phyloP scores from a whole-genome alignment of 2,113 vertebrate genomes.

The Axis porcinus region DNA sequence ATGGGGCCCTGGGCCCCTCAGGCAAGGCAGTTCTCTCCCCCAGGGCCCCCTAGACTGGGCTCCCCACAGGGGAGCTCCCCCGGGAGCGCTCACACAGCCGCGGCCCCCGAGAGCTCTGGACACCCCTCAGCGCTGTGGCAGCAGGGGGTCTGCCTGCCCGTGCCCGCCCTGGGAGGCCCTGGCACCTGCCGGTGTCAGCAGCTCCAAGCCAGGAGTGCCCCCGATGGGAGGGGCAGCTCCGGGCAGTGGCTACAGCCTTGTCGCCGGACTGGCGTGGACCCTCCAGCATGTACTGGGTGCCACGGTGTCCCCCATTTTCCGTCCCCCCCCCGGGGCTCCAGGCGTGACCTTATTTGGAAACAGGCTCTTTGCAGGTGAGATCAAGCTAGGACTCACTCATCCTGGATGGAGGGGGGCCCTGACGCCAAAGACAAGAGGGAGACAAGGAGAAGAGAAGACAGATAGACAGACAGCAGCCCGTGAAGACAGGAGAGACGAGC shows the following conservation, averaged over 20 bases:
- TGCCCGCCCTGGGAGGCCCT: neutral
- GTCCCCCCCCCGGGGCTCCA: neutral
- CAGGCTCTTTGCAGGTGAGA: neutral
- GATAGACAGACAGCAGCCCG: neutral
- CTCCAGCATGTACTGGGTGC: neutral
- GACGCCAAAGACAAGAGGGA: neutral
- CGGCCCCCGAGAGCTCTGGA: neutral
- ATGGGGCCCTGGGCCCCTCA: neutral
- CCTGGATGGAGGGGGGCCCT: neutral
- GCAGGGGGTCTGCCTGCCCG: fast-evolving
- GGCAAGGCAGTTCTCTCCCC: too few species aligned
- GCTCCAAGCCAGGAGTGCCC: neutral
- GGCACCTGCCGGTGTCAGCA: neutral
- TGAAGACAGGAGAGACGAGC: neutral
- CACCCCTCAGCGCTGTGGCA: neutral
- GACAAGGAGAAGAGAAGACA: neutral
- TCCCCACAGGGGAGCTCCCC: neutral
- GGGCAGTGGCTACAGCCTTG: fast-evolving
- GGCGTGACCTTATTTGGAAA: neutral
- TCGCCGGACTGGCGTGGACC: neutral
- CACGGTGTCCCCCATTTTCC: neutral
- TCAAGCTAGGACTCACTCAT: neutral
- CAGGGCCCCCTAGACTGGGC: fast-evolving
- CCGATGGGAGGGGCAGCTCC: fast-evolving
- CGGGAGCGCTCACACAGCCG: too few species aligned